A percentile compares a stretch with the other conserved stretches of the same genome.
Conservation (phyloP, 2,888 invertebrate genomes). For the Fragum fragum region DNA sequence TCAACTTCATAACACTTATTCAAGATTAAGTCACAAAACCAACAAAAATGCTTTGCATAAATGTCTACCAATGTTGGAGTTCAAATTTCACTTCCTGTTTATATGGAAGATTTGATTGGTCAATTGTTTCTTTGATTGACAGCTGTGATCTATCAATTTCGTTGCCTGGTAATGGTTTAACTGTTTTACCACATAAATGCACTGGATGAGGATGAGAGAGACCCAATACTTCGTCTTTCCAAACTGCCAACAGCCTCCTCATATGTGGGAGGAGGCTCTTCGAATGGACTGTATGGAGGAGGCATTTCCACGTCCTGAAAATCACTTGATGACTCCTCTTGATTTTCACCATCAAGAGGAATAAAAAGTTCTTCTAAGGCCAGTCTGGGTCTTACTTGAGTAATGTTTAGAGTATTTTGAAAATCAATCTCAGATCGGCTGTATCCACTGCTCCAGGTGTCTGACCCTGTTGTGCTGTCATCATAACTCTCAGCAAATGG, state of each 20-base stretch:
- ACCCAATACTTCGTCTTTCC: slow-evolving; percentile 38
- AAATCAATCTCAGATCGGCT: slow-evolving; percentile 28
- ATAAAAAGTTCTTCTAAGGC: slow-evolving; percentile 55
- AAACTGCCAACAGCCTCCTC: slow-evolving; percentile 70
- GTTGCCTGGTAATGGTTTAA: no score
- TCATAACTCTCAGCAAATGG: slow-evolving; percentile 45
- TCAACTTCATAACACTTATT: no score
- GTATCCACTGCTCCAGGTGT: slow-evolving; percentile 34
- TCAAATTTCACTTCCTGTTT: no score
- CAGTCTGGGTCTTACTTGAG: slow-evolving; percentile 39
- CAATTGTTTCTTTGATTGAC: no score
- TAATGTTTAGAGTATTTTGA: slow-evolving; percentile 32
- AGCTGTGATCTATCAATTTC: no score
- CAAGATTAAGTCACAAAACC: no score
- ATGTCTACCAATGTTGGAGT: no score
- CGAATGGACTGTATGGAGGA: slow-evolving; percentile 71
- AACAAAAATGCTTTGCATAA: no score
- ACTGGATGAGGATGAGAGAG: slow-evolving; percentile 36
- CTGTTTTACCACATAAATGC: slow-evolving; percentile 64
- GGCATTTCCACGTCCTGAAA: slow-evolving; percentile 47
- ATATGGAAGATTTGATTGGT: no score
- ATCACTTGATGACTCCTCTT: slow-evolving; percentile 30
- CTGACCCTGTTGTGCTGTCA: slow-evolving; percentile 44
- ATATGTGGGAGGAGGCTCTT: slow-evolving; percentile 74
- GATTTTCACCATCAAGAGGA: slow-evolving; percentile 18